phyloP scores from a whole-genome alignment of 1,140 invertebrate genomes.

The Brachystomella parvula region DNA sequence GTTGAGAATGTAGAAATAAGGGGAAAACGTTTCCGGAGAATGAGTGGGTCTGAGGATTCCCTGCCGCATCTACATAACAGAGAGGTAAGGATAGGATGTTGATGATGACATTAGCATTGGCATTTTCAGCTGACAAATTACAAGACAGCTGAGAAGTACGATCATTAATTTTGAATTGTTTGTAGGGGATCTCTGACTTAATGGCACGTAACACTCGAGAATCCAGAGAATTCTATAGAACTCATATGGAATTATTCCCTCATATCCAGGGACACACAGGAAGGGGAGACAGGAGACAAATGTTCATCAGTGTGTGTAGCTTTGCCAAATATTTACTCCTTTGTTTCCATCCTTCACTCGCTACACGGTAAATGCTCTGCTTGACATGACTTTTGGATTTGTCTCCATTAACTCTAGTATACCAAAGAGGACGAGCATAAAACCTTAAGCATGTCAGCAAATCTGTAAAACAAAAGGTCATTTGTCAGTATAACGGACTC shows the following conservation, averaged over 20 bases:
- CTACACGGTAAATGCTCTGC: not conserved
- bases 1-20: not conserved
- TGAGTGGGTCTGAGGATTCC: too few species aligned
- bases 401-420: not conserved
- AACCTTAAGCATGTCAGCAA: too few species aligned
- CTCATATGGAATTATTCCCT: too few species aligned
- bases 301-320: not conserved
- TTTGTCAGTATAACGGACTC: too few species aligned
- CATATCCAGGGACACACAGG: too few species aligned
- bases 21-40: too few species aligned
- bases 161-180: slow-evolving; percentile 7
- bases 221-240: too few species aligned
- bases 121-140: slow-evolving; percentile 1
- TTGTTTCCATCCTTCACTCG: not conserved
- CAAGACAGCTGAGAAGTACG: not conserved
- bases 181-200: not conserved
- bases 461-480: too few species aligned
- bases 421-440: too few species aligned
- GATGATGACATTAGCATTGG: not conserved
- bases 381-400: not conserved
- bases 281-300: not conserved
- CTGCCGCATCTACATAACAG: not conserved
- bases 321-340: slow-evolving; percentile 7
- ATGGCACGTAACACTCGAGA: slow-evolving; percentile 1
- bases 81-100: too few species aligned